Conservation (phyloP, 2,113 vertebrate genomes). For the Strix aluco region DNA sequence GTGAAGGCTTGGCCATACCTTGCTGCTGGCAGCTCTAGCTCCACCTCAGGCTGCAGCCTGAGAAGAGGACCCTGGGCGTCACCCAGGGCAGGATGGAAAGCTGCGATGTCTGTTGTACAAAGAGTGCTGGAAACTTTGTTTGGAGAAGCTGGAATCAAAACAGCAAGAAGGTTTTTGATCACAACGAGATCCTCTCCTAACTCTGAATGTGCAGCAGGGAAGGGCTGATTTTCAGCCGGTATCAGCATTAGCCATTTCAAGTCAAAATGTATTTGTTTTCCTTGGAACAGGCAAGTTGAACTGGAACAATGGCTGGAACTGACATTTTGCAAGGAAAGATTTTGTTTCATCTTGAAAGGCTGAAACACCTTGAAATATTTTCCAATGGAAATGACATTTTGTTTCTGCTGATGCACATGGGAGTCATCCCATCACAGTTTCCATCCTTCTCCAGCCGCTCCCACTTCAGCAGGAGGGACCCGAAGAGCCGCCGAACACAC, state of each 20-base stretch:
- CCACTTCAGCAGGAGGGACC: neutral
- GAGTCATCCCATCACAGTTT: neutral
- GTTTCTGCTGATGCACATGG: neutral
- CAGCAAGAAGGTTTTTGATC: neutral
- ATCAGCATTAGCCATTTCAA: neutral
- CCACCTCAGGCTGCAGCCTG: accelerated
- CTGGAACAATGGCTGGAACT: conserved; percentile 60
- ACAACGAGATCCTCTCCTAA: neutral
- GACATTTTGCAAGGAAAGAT: neutral
- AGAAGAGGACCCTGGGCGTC: accelerated
- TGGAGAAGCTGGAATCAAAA: neutral
- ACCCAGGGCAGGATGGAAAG: neutral
- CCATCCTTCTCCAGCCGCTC: neutral
- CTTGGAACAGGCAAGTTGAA: neutral
- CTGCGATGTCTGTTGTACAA: accelerated
- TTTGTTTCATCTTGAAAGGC: conserved; percentile 26
- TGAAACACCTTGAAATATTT: conserved; percentile 54
- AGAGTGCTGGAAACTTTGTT: neutral
- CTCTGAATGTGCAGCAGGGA: neutral
- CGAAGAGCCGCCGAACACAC: neutral
- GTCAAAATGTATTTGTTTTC: conserved; percentile 34
- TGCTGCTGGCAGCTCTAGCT: neutral
- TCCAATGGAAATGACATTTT: conserved; percentile 42
- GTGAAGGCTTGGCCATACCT: neutral
- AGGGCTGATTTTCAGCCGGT: neutral